Base-by-base conservation (phyloP, 2,113 vertebrate species). In the Phycodurus eques region DNA sequence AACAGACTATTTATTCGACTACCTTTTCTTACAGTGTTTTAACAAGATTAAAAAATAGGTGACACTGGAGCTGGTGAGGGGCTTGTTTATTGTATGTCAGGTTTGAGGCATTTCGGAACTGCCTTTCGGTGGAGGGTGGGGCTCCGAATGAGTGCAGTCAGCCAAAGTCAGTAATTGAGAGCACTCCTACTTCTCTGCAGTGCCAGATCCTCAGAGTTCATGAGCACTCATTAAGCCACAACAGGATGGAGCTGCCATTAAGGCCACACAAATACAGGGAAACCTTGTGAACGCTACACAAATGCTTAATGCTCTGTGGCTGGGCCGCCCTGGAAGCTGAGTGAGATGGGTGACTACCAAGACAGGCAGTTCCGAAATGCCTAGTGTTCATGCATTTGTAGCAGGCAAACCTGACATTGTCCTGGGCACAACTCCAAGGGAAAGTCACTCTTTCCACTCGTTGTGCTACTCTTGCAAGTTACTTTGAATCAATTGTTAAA, bases 251-350 rank as follows among this genome's bases (percentile, higher is more conserved):
- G 88, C 87, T 75, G 74, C 80, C 82, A 90, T 91, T 91, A 89
- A 87, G 70, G 75, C 68, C 75, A 68, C 78, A 88, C 85, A 91
- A 92, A 92, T 90, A 93, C 89, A 91, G 85, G 88, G 86, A 90
- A 86, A 89, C 90, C 92, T 92, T 93, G 90, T 93, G 89, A 93
- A 93, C 92, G 92, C 92, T 91, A 84, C 87, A 92, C 90, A 92
- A 92, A 89, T 83, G 83, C 91, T 91, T 90, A 89, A 70, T 80
- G 85, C 84, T 81, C 85, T 73, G 86, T 79, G 78, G 78, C 77
- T 79, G 83, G 81, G 83, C 83, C 75, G 89, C 75, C 79, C 79
- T 87, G 92, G 78, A 87, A 75, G 83, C 74, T 54, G 75, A 76
- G 77, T 43, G 85, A 84, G 85, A 84, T 83, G 86, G 79, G 90